Percentiles rank a stretch among this genome's conserved stretches.
These are phyloP conservation scores for Aleiodes sp. DNA, from an alignment of 1,140 invertebrate species.

Conservation along the genomic window DNA sequence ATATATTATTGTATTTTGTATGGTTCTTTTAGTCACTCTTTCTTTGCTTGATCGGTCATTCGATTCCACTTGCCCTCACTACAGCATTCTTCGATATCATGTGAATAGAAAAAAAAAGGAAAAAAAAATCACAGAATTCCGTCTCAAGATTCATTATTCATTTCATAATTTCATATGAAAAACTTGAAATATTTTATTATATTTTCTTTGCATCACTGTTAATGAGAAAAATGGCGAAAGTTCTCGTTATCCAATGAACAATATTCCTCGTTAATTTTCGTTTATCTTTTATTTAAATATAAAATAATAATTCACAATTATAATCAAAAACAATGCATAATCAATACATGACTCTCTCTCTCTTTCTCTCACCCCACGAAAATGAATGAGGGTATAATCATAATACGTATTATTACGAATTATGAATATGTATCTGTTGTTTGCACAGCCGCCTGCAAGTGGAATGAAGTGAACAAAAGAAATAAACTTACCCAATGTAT, in stretches of 20 bases:
- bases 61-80: conserved; percentile 28
- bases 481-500: conserved; percentile 47
- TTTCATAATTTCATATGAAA: too few relatives aligned
- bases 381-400: too few relatives aligned
- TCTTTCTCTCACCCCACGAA: background rate
- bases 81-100: background rate
- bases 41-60: conserved; percentile 28
- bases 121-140: too few relatives aligned
- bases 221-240: too few relatives aligned
- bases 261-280: too few relatives aligned
- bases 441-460: conserved; percentile 45
- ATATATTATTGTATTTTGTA: conserved; percentile 21
- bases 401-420: conserved; percentile 32
- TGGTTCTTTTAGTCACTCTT: conserved; percentile 20
- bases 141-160: background rate
- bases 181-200: too few relatives aligned
- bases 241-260: too few relatives aligned
- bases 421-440: conserved; percentile 48
- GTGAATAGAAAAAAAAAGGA: background rate
- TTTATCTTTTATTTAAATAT: background rate
- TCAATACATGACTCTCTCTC: background rate
- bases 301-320: background rate
- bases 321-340: background rate
- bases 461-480: conserved; percentile 38
- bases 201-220: too few relatives aligned